phyloP scores from a whole-genome alignment of 2,797 vertebrate species.

The Lutjanus campechanus region DNA sequence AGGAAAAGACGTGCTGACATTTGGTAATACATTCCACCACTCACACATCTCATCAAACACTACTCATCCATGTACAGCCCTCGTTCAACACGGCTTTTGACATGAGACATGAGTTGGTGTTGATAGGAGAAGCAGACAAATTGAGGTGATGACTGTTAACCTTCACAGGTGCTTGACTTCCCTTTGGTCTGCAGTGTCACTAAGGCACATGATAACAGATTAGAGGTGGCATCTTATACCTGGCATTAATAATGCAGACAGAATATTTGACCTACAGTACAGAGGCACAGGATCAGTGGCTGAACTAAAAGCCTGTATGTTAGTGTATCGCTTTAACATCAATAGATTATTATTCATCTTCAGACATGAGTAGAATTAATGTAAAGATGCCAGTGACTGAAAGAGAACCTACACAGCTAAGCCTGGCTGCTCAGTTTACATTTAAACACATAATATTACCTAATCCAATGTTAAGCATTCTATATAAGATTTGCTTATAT shows the following conservation, averaged over 20 bases:
- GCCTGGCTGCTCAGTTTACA: background rate
- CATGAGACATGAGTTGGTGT: conserved; percentile 61
- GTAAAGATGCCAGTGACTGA: background rate
- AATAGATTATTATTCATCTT: conserved; percentile 8
- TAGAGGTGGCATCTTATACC: conserved; percentile 41
- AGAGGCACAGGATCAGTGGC: conserved; percentile 17
- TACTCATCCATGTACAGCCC: conserved; percentile 55
- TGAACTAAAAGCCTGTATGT: conserved; percentile 1
- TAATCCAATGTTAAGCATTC: background rate
- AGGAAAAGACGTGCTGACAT: conserved; percentile 65
- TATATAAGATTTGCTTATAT: no score
- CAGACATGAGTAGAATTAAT: conserved; percentile 13
- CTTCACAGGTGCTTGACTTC: conserved; percentile 66
- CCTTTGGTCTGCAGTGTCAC: conserved; percentile 35
- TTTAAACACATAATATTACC: background rate
- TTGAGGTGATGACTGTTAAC: conserved; percentile 72
- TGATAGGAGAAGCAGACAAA: conserved; percentile 65
- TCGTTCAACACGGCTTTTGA: conserved; percentile 59
- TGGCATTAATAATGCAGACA: conserved; percentile 56
- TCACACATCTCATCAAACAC: conserved; percentile 68
- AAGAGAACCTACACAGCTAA: conserved; percentile 2
- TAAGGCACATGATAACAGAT: conserved; percentile 39
- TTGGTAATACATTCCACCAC: conserved; percentile 58
- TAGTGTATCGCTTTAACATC: conserved; percentile 15
- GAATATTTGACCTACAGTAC: conserved; percentile 32